These are phyloP conservation scores for Caerostris darwini DNA, from an alignment of 1,140 invertebrate species.

Conservation along the genomic window DNA sequence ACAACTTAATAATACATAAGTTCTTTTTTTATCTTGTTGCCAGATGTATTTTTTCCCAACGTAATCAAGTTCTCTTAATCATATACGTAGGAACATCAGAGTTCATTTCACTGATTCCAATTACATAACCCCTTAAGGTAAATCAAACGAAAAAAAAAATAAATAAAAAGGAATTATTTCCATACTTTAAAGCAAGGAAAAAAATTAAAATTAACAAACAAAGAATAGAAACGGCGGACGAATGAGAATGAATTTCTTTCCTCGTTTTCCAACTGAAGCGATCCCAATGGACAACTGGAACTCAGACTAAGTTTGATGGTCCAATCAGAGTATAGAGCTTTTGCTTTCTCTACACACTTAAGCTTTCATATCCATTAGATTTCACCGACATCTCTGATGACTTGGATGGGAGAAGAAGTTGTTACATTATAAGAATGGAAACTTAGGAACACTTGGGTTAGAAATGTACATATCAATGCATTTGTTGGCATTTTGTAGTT, in stretches of 20 bases:
- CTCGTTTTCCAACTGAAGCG: not conserved
- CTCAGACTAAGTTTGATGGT: slow-evolving; percentile 48
- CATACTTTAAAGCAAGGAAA: not conserved
- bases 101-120: slow-evolving; percentile 39
- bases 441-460: not conserved
- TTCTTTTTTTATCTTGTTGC: not conserved
- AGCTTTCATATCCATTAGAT: slow-evolving; percentile 67
- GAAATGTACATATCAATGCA: no score
- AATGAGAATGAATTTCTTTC: slow-evolving; percentile 44
- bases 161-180: slow-evolving; percentile 44
- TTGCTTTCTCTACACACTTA: slow-evolving; percentile 33
- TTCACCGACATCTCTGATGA: not conserved
- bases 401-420: not conserved
- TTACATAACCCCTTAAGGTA: slow-evolving; percentile 30
- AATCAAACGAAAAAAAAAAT: not conserved
- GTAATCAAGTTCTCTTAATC: slow-evolving; percentile 55
- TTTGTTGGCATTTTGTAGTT: no score
- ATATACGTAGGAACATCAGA: slow-evolving; percentile 41
- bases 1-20: not conserved
- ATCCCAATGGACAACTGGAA: slow-evolving; percentile 39
- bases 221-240: not conserved
- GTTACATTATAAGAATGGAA: not conserved
- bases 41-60: not conserved
- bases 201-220: not conserved
- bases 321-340: slow-evolving; percentile 41